Percentiles rank a stretch among this genome's conserved stretches.
Conservation (phyloP, 2,113 vertebrate genomes). For the Suricata suricatta region DNA sequence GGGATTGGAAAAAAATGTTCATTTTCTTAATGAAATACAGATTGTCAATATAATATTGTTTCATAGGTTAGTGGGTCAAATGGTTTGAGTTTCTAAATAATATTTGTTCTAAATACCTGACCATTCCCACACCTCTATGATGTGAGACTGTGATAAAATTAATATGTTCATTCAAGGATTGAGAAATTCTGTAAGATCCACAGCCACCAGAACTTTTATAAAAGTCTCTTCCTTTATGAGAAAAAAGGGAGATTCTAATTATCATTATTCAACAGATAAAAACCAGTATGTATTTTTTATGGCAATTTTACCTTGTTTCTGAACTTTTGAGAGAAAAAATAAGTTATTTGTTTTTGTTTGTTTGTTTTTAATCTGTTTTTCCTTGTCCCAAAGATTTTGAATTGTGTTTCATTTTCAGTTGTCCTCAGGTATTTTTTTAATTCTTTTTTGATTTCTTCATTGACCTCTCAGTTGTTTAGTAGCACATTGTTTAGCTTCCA, state of each 20-base stretch:
- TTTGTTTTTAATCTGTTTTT: not conserved
- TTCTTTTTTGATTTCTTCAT: not conserved
- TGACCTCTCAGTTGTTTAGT: not conserved
- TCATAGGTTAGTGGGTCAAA: not conserved
- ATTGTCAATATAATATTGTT: not conserved
- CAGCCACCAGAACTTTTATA: not conserved
- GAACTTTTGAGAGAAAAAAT: not conserved
- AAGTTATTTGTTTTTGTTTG: not conserved
- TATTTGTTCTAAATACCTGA: not conserved
- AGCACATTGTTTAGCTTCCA: not conserved
- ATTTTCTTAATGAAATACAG: constrained; percentile 4
- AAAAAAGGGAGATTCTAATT: not conserved
- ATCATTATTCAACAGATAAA: not conserved
- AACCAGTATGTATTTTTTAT: not conserved
- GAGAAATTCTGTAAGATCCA: not conserved
- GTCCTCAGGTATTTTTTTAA: not conserved
- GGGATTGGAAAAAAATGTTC: not conserved
- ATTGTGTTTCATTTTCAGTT: not conserved
- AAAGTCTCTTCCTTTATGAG: not conserved
- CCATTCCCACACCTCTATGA: not conserved
- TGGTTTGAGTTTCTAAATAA: not conserved
- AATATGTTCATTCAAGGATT: not conserved
- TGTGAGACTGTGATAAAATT: not conserved
- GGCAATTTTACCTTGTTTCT: not conserved
- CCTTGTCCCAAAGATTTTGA: not conserved